phyloP scores from a whole-genome alignment of 2,113 vertebrate species.

The Oryzias javanicus region DNA sequence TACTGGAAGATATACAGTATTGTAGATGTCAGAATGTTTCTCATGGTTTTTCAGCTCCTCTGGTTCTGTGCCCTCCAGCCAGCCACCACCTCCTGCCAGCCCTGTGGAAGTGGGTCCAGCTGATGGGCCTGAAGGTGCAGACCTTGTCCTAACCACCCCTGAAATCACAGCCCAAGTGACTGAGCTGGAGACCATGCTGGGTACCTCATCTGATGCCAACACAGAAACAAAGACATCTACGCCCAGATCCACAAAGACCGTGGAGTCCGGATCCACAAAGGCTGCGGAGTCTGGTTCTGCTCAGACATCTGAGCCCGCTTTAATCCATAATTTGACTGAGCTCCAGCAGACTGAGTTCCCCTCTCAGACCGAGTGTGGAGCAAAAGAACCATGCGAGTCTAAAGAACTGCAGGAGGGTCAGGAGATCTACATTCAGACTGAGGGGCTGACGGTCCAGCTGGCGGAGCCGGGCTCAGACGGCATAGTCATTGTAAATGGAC shows the following conservation, averaged over 20 bases:
- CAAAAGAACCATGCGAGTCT: constrained; percentile 8
- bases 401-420: constrained; percentile 73
- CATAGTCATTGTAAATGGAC: constrained; percentile 74
- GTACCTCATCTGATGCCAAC: constrained; percentile 15
- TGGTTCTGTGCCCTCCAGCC: not conserved
- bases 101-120: constrained; percentile 35
- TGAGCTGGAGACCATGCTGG: constrained; percentile 63
- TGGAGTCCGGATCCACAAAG: not conserved
- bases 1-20: too few species aligned
- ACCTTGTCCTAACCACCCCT: constrained; percentile 24
- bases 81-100: constrained; percentile 5
- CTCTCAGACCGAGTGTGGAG: constrained; percentile 11
- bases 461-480: constrained; percentile 74
- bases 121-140: constrained; percentile 22
- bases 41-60: constrained; percentile 27
- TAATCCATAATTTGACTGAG: constrained; percentile 2
- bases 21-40: not conserved
- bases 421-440: constrained; percentile 81
- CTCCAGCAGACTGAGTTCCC: constrained; percentile 7
- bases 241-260: not conserved
- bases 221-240: not conserved
- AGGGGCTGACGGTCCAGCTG: constrained; percentile 77
- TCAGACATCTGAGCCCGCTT: not conserved
- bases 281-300: not conserved
- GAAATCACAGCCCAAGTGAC: constrained; percentile 48